Percentiles rank a stretch among this genome's conserved stretches.
These are phyloP conservation scores for Baccha elongata DNA, from an alignment of 2,888 invertebrate genomes.

Conservation along the genomic window DNA sequence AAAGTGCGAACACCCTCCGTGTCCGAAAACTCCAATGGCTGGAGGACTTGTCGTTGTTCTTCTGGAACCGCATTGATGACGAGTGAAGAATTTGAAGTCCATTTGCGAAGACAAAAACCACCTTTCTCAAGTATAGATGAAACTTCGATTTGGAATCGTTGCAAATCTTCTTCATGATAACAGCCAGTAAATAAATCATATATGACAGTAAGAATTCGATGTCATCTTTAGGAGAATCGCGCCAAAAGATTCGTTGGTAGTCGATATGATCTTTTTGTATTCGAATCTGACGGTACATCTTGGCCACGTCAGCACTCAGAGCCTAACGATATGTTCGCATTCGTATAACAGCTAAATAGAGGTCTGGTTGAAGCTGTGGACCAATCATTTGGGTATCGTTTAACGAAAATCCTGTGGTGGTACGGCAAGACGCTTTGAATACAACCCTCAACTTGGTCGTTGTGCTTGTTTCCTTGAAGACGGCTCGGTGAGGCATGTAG, in stretches of 20 bases:
- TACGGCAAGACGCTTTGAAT: not conserved
- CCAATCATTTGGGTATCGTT: not conserved
- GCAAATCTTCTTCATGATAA: not conserved
- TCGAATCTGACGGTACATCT: too few species aligned
- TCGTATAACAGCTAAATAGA: slow-evolving; percentile 3
- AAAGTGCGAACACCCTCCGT: slow-evolving; percentile 10
- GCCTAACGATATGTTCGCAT: slow-evolving; percentile 13
- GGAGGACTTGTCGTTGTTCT: slow-evolving; percentile 7
- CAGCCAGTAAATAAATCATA: not conserved
- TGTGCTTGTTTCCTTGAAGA: slow-evolving; percentile 25
- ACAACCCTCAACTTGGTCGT: too few species aligned
- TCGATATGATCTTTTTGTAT: too few species aligned
- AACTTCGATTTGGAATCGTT: too few species aligned
- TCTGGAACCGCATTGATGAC: slow-evolving; percentile 19
- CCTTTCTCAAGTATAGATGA: too few species aligned
- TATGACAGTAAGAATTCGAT: slow-evolving; percentile 12
- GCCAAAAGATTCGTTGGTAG: not conserved
- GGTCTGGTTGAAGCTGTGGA: not conserved
- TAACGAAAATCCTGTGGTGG: not conserved
- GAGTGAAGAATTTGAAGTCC: slow-evolving; percentile 14
- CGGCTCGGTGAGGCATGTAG: slow-evolving; percentile 44
- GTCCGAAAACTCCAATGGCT: slow-evolving; percentile 1
- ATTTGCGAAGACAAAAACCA: not conserved
- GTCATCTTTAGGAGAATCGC: not conserved
- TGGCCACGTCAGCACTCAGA: slow-evolving; percentile 20